These are phyloP conservation scores for Leucoraja erinaceus DNA, from an alignment of 2,113 vertebrate genomes.

Conservation along the genomic window DNA sequence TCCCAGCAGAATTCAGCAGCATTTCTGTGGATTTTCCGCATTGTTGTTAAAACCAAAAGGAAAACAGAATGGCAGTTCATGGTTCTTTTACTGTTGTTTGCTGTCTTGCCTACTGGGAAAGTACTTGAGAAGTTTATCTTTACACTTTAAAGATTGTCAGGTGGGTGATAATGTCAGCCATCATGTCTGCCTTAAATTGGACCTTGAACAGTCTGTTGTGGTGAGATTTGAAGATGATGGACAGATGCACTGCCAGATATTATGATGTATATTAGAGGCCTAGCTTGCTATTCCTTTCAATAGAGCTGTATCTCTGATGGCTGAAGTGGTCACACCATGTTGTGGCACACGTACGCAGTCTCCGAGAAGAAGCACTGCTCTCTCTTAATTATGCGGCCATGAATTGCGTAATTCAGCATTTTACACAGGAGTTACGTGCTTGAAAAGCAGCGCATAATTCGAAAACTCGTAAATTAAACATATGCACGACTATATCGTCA, in stretches of 20 bases:
- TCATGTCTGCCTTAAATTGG: neutral
- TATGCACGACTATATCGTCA: no score
- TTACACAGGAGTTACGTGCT: no score
- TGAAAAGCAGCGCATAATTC: no score
- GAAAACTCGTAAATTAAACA: no score
- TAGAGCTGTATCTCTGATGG: neutral
- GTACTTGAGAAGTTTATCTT: neutral
- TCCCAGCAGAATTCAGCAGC: neutral
- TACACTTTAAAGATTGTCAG: neutral
- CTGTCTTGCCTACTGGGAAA: neutral
- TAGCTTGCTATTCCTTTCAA: neutral
- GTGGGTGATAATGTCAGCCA: neutral
- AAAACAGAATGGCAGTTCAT: neutral
- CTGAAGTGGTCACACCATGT: neutral
- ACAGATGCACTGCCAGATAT: neutral
- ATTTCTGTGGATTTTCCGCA: neutral
- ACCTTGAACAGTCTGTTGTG: neutral
- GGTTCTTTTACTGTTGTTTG: neutral
- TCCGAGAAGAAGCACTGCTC: neutral
- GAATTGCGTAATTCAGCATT: neutral
- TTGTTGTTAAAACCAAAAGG: neutral
- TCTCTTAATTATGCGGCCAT: neutral
- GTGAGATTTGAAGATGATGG: neutral
- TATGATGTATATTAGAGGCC: neutral
- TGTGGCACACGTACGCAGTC: neutral